These are phyloP conservation scores for Oscheius sp. DNA, from an alignment of 1,140 invertebrate genomes.

Conservation along the genomic window DNA sequence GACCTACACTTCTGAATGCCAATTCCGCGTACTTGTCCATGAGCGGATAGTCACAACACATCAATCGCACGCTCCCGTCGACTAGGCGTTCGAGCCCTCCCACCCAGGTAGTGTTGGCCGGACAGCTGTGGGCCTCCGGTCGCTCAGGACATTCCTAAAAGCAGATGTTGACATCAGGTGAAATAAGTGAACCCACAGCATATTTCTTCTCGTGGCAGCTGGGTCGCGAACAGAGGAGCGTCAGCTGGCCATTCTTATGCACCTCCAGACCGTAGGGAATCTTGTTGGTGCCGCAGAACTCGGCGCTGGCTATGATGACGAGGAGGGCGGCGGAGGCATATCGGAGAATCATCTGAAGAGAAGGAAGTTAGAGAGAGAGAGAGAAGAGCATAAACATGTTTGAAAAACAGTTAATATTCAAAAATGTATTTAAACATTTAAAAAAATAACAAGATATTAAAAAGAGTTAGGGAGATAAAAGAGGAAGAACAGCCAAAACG, in stretches of 20 bases:
- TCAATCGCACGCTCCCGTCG: conserved; percentile 12
- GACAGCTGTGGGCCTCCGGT: conserved; percentile 42
- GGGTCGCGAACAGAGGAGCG: conserved; percentile 51
- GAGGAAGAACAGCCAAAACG: neutral
- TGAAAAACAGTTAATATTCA: too few relatives aligned
- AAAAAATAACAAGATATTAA: neutral
- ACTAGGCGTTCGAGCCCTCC: conserved; percentile 53
- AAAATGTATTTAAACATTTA: too few relatives aligned
- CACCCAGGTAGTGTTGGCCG: conserved; percentile 50
- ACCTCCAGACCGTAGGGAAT: conserved; percentile 47
- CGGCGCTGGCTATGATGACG: neutral
- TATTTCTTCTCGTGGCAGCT: conserved; percentile 59
- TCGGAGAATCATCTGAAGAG: neutral
- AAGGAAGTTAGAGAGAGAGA: neutral
- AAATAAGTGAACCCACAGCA: conserved; percentile 42
- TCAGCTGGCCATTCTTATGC: conserved; percentile 51
- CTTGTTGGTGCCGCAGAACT: conserved; percentile 42
- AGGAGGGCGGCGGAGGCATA: neutral
- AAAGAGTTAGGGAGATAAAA: neutral
- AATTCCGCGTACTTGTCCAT: conserved; percentile 45
- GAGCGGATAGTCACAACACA: conserved; percentile 56
- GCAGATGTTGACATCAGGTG: conserved; percentile 5
- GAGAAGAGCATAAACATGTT: neutral
- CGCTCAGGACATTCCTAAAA: conserved; percentile 57
- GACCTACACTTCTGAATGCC: conserved; percentile 41